These are phyloP conservation scores for Anhinga rufa DNA, from an alignment of 2,113 vertebrate species.

Conservation along the genomic window DNA sequence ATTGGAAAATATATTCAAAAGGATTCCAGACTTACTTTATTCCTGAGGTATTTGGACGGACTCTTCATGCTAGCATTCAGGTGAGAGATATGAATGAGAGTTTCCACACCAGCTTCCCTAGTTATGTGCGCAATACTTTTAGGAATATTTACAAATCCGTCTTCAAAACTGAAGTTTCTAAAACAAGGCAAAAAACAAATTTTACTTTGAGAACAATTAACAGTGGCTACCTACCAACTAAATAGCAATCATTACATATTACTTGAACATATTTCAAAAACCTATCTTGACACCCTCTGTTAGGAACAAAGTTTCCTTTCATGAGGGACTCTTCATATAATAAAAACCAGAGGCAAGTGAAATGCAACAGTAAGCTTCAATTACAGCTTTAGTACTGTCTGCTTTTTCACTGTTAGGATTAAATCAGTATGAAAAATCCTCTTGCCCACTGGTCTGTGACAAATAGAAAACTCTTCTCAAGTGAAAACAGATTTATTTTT, in stretches of 20 bases:
- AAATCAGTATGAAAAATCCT: neutral
- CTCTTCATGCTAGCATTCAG: constrained; percentile 92
- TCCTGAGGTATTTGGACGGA: constrained; percentile 89
- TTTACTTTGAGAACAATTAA: neutral
- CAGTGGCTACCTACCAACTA: neutral
- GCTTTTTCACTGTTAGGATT: neutral
- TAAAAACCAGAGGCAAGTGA: neutral
- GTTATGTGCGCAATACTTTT: constrained; percentile 79
- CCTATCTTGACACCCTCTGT: neutral
- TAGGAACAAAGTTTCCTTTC: neutral
- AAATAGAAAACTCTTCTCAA: neutral
- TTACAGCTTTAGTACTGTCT: neutral
- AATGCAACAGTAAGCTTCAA: neutral
- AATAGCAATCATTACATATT: neutral
- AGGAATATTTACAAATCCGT: constrained; percentile 86
- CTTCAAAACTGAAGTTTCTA: constrained; percentile 89
- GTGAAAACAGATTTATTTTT: neutral
- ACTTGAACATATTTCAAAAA: neutral
- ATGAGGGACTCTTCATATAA: neutral
- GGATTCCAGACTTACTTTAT: constrained; percentile 78
- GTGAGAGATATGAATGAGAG: constrained; percentile 90
- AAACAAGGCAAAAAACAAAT: neutral
- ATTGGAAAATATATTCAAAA: neutral
- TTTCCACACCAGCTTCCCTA: constrained; percentile 84
- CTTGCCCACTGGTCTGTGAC: neutral